Base-by-base conservation (phyloP, 2,113 vertebrate genomes). In the Cepphus grylle region DNA sequence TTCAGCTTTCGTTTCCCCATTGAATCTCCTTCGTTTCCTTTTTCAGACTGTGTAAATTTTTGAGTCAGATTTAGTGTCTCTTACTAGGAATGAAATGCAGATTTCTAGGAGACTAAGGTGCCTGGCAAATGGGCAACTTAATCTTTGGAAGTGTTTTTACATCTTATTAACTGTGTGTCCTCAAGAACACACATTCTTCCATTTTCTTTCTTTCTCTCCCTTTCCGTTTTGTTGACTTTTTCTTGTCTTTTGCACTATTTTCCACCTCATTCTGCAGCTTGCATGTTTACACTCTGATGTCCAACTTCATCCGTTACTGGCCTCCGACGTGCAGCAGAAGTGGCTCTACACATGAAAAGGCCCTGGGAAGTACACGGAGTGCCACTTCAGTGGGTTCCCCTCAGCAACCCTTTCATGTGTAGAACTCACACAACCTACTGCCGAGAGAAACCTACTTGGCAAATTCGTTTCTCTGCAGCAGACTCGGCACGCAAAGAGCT, bases 301-400 rank as follows among this genome's bases (percentile, higher is more conserved):
- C 10, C 18, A 77, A 2, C 27, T 43, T 58, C 49, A 16, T 15
- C 59, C 30, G 6, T 65, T 74, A 11, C 12, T 4, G 3, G 30
- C 19, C n/a, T 72, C 32, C 52, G 40, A 0, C 0, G 0, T 0
- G 0, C 67, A 58, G 40, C 7, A 55, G 21, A 49, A 43, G 45
- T 47, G 47, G 34, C 30, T 55, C 20, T 1, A 0, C 47, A 8
- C 34, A 2, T 15, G 74, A 36, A 83, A 88, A 79, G 49, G 53
- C 43, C 49, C 43, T 11, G n/a, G 83, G 27, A 88, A 73, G 49
- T 67, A 29, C 78, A 30, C 1, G 0, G 16, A 4, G 30, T 21
- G 2, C 29, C 29, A 12, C 70, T 55, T 50, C 36, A 73, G 30
- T 0, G 0, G 61, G 67, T n/a, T 81, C 63, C n/a, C 45, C 70